Conservation (phyloP, 1,140 invertebrate genomes). For the Drosophila teissieri region DNA sequence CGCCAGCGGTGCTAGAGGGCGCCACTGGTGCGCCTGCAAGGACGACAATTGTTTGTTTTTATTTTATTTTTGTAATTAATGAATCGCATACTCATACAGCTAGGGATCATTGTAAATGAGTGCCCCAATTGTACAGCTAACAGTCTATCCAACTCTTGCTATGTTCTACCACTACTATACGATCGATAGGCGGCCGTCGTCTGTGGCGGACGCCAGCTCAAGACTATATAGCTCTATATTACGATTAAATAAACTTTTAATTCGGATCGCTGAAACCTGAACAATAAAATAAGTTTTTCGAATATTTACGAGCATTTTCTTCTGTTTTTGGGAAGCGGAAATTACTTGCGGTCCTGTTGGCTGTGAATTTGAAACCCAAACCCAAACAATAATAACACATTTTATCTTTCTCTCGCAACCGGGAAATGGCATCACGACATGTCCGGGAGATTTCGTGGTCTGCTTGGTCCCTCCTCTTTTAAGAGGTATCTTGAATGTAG, state of each 20-base stretch:
- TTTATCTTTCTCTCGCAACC: neutral
- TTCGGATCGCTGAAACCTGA: conserved; percentile 68
- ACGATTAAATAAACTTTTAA: conserved; percentile 71
- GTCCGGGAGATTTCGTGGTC: conserved; percentile 39
- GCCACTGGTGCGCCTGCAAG: conserved; percentile 32
- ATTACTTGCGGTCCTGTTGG: neutral
- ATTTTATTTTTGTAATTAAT: conserved; percentile 70
- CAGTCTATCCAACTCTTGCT: conserved; percentile 56
- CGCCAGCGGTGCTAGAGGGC: conserved; percentile 63
- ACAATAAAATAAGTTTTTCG: conserved; percentile 79
- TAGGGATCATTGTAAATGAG: conserved; percentile 57
- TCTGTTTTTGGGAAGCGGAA: neutral
- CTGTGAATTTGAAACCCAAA: neutral
- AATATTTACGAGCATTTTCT: conserved; percentile 39
- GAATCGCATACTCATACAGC: conserved; percentile 70
- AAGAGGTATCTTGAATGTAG: neutral
- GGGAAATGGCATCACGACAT: conserved; percentile 38
- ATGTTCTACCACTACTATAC: conserved; percentile 41
- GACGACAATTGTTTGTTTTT: conserved; percentile 72
- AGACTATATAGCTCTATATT: conserved; percentile 79
- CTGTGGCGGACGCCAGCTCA: conserved; percentile 49
- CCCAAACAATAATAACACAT: neutral
- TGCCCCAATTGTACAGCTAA: conserved; percentile 61
- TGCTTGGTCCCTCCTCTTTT: conserved; percentile 7
- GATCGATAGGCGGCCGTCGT: conserved; percentile 37